These are phyloP conservation scores for Cataglyphis altisquamis DNA, from an alignment of 2,888 invertebrate species.

Conservation along the genomic window DNA sequence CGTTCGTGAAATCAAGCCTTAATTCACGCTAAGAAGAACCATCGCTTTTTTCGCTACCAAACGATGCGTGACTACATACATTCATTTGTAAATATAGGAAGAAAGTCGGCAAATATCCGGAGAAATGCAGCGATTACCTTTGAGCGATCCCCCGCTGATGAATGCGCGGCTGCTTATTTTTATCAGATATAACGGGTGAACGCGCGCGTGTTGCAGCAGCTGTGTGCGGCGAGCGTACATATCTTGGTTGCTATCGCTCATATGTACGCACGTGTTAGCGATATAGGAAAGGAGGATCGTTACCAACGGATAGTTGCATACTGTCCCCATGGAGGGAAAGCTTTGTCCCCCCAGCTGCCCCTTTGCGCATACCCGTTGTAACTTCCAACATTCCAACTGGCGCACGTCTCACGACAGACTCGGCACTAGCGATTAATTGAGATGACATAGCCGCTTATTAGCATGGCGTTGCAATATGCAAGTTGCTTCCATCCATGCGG, in stretches of 20 bases:
- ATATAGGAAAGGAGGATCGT: conserved; percentile 54
- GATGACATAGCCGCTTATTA: conserved; percentile 71
- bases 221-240: background rate
- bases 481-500: background rate
- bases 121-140: conserved; percentile 44
- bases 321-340: conserved; percentile 11
- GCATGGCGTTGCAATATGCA: conserved; percentile 50
- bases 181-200: conserved; percentile 21
- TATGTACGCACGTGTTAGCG: conserved; percentile 12
- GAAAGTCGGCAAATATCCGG: conserved; percentile 4
- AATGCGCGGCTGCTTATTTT: conserved; percentile 17
- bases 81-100: background rate
- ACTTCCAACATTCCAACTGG: conserved; percentile 60
- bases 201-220: conserved; percentile 17
- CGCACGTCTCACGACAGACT: conserved; percentile 46
- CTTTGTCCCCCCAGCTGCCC: background rate
- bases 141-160: background rate
- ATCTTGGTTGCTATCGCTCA: conserved; percentile 51
- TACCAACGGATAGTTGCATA: conserved; percentile 32
- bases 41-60: background rate
- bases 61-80: background rate
- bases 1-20: background rate
- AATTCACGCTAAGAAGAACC: conserved; percentile 2
- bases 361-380: conserved; percentile 52
- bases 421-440: conserved; percentile 68